Evolutionary conservation across 2,113 vertebrate genomes (phyloP).

Genomic region (Burhinus oedicnemus): DNA sequence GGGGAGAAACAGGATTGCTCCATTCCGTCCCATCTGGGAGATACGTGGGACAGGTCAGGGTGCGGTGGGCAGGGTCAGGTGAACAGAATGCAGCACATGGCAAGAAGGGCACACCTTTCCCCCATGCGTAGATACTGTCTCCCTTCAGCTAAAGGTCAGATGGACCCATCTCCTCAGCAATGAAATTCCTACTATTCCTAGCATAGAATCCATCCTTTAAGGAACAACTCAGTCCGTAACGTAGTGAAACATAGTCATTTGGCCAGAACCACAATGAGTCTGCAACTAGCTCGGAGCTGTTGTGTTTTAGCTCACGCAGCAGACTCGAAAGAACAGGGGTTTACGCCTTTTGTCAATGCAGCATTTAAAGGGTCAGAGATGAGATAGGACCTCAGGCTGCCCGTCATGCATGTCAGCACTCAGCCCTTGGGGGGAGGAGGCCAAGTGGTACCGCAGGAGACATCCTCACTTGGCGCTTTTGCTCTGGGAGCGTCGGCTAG

Average conservation of each 20-base stretch:
- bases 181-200: neutral
- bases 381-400: neutral
- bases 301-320: neutral
- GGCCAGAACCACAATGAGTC: neutral
- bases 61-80: neutral
- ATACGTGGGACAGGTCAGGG: neutral
- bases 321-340: neutral
- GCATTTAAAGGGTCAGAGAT: neutral
- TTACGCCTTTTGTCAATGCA: neutral
- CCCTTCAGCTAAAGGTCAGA: neutral
- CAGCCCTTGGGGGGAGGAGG: neutral
- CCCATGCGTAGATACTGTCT: accelerated
- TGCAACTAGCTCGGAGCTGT: neutral
- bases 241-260: neutral
- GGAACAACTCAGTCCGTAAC: neutral
- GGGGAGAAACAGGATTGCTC: neutral
- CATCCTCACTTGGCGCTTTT: neutral
- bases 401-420: neutral
- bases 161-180: neutral
- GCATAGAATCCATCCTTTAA: neutral
- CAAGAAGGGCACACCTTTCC: neutral
- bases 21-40: neutral
- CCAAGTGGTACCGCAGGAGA: neutral
- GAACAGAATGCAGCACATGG: neutral
- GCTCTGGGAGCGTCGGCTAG: neutral